phyloP scores from a whole-genome alignment of 2,797 vertebrate species.

The Paedocypris micromegethes region DNA sequence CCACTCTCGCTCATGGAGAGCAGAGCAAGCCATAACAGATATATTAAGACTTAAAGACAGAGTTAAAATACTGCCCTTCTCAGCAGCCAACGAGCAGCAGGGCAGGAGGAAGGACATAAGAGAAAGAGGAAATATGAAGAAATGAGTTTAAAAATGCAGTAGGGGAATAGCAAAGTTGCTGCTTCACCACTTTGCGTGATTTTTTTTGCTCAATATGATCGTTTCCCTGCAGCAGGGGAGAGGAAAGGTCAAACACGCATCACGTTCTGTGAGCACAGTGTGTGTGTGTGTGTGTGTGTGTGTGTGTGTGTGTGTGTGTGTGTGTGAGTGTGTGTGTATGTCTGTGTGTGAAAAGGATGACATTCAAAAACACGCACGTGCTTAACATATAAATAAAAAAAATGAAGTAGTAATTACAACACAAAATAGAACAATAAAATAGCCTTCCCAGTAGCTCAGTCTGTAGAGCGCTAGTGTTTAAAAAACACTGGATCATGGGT shows the following conservation, averaged over 20 bases:
- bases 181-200: conserved; percentile 62
- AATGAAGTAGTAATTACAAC: too few species aligned
- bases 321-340: background rate
- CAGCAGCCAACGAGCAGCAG: conserved; percentile 28
- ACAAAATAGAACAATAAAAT: too few species aligned
- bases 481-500: too few species aligned
- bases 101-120: conserved; percentile 13
- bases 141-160: conserved; percentile 16
- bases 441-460: too few species aligned
- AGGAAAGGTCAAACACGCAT: conserved; percentile 31
- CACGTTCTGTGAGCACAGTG: conserved; percentile 20
- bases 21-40: conserved; percentile 33
- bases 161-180: conserved; percentile 58
- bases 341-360: background rate
- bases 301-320: background rate
- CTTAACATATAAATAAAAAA: too few species aligned
- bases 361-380: background rate
- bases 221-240: conserved; percentile 29
- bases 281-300: background rate
- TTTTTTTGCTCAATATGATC: conserved; percentile 60
- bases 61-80: conserved; percentile 37
- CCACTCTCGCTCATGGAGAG: conserved; percentile 18
- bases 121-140: conserved; percentile 16
- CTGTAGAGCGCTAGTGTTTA: too few species aligned
- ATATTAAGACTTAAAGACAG: conserved; percentile 40